Evolutionary conservation across 2,888 invertebrate species (phyloP).

Genomic region (Catocala sponsa): DNA sequence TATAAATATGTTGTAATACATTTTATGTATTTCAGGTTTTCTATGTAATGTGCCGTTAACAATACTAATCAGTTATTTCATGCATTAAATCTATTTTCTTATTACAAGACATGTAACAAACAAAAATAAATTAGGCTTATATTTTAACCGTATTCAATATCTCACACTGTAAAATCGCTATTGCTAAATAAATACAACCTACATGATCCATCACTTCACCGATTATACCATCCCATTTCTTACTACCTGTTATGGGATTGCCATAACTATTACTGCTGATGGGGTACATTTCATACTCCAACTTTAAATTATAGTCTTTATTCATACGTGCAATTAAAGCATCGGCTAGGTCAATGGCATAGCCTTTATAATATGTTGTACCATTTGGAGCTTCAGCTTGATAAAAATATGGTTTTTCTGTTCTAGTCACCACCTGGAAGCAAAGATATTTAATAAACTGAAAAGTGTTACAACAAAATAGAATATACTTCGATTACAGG

Average conservation of each 20-base stretch:
- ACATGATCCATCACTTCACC: slow-evolving; percentile 92
- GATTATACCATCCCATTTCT: slow-evolving; percentile 93
- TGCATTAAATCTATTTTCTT: too few relatives aligned
- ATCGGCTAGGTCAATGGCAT: slow-evolving; percentile 94
- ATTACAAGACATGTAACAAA: too few relatives aligned
- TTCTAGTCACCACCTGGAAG: slow-evolving; percentile 20
- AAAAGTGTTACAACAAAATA: too few relatives aligned
- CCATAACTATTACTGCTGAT: slow-evolving; percentile 91
- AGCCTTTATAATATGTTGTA: slow-evolving; percentile 90
- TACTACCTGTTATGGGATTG: slow-evolving; percentile 89
- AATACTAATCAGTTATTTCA: too few relatives aligned
- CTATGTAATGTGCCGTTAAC: too few relatives aligned
- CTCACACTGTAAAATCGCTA: too few relatives aligned
- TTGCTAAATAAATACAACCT: slow-evolving; percentile 55
- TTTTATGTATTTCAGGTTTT: too few relatives aligned
- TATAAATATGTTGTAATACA: too few relatives aligned
- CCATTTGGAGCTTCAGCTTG: slow-evolving; percentile 58
- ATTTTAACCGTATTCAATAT: too few relatives aligned
- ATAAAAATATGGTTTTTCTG: slow-evolving; percentile 67
- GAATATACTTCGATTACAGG: too few relatives aligned
- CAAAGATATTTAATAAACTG: too few relatives aligned
- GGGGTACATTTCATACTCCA: slow-evolving; percentile 90
- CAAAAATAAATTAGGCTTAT: too few relatives aligned
- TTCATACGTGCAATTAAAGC: slow-evolving; percentile 88
- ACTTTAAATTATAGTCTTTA: slow-evolving; percentile 62